Evolutionary conservation across 2,797 vertebrate species (phyloP).

Genomic region (Lutjanus argentimaculatus): DNA sequence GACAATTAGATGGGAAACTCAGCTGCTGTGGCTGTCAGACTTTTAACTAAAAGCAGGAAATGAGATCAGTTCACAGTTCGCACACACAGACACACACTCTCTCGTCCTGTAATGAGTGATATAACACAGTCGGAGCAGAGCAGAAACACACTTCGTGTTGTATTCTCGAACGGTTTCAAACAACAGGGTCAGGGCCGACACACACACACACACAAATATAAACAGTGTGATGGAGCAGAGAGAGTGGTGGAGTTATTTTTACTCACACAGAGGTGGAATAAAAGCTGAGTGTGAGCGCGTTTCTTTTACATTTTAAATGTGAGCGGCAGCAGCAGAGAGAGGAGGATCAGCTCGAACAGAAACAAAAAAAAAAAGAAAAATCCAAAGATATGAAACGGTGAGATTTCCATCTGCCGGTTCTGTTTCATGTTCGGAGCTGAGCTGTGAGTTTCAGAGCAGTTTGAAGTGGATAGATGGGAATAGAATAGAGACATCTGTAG

Average conservation of each 20-base stretch:
- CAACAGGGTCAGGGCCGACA: constrained; percentile 36
- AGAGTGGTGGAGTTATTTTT: constrained; percentile 43
- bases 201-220: not conserved
- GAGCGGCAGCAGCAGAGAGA: not conserved
- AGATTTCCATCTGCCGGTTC: constrained; percentile 21
- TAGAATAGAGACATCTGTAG: constrained; percentile 21
- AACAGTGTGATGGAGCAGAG: constrained; percentile 1
- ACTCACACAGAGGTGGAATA: constrained; percentile 26
- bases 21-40: no score
- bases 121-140: not conserved
- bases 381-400: not conserved
- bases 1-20: no score
- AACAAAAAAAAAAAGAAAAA: not conserved
- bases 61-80: not conserved
- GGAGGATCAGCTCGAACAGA: constrained; percentile 11
- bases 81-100: constrained; percentile 6
- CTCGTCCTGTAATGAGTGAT: constrained; percentile 18
- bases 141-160: constrained; percentile 7
- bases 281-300: constrained; percentile 9
- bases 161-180: constrained; percentile 28
- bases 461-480: constrained; percentile 10
- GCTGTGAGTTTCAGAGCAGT: constrained; percentile 5
- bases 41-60: no score
- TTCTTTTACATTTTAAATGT: constrained; percentile 14
- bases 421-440: constrained; percentile 17